Conservation (phyloP, 2,113 vertebrate genomes). For the Cnemophilus loriae region DNA sequence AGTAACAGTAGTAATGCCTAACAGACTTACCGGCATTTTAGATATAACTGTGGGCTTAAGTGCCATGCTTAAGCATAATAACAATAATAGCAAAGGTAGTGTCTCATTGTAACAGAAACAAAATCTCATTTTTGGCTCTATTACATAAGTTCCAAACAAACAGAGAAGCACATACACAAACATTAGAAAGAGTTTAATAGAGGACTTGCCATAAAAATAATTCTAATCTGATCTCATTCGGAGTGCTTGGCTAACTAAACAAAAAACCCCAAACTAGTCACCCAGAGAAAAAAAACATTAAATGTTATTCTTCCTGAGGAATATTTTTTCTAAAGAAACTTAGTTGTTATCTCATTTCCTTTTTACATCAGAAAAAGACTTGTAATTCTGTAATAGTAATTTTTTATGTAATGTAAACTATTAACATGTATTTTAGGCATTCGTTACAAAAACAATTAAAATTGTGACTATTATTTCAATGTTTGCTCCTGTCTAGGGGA, state of each 20-base stretch:
- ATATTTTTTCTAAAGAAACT: not conserved
- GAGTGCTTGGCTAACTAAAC: not conserved
- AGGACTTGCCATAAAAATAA: not conserved
- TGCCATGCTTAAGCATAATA: not conserved
- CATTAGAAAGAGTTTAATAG: not conserved
- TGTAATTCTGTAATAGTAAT: not conserved
- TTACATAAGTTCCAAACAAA: not conserved
- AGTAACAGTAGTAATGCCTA: not conserved
- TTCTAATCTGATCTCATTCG: not conserved
- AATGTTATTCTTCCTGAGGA: not conserved
- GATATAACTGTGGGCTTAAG: not conserved
- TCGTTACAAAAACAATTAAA: not conserved
- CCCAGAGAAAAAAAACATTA: not conserved
- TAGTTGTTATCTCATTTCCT: not conserved
- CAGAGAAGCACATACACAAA: not conserved
- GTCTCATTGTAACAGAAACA: not conserved
- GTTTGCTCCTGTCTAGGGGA: not conserved
- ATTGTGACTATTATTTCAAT: not conserved
- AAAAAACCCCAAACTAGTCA: not conserved
- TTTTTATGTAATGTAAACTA: not conserved
- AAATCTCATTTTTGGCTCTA: not conserved
- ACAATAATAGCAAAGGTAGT: not conserved
- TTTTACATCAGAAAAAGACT: not conserved
- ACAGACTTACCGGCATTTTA: not conserved
- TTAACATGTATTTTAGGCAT: not conserved